Percentiles rank a stretch among this genome's conserved stretches.
Conservation (phyloP, 92 coral and sea anemone genomes). For the Meandrina meandrites region DNA sequence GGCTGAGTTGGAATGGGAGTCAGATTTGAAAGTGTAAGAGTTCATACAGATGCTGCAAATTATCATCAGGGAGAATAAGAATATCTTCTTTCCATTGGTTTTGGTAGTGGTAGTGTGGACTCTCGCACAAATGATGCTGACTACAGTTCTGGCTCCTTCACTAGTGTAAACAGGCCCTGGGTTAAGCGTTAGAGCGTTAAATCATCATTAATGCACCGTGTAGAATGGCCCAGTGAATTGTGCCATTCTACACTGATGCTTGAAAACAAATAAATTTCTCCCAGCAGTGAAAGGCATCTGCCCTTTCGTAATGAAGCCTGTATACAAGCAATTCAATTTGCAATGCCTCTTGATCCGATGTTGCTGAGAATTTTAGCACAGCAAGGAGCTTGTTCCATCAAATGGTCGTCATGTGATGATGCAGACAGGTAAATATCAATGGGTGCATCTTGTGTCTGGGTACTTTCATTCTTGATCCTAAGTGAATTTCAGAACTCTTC, state of each 20-base stretch:
- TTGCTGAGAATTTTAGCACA: conserved; percentile 63
- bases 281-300: conserved; percentile 67
- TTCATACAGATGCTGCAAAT: too few relatives aligned
- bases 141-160: background rate
- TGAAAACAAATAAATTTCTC: conserved; percentile 42
- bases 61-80: too few relatives aligned
- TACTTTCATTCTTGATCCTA: conserved; percentile 32
- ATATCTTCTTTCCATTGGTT: too few relatives aligned
- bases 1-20: too few relatives aligned
- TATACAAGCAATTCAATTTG: conserved; percentile 72
- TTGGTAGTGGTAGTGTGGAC: too few relatives aligned
- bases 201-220: background rate
- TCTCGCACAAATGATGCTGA: too few relatives aligned
- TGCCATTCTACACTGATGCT: conserved; percentile 48
- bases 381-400: conserved; percentile 43
- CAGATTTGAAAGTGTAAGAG: too few relatives aligned
- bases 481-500: conserved; percentile 20
- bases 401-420: conserved; percentile 27
- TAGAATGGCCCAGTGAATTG: conserved; percentile 41
- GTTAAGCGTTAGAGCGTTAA: background rate
- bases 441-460: conserved; percentile 41
- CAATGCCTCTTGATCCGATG: conserved; percentile 87
- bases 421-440: conserved; percentile 42
- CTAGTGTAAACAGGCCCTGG: background rate
- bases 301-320: conserved; percentile 43